Base-by-base conservation (phyloP, 2,797 vertebrate species). In the Sphenopsis melanotis region DNA sequence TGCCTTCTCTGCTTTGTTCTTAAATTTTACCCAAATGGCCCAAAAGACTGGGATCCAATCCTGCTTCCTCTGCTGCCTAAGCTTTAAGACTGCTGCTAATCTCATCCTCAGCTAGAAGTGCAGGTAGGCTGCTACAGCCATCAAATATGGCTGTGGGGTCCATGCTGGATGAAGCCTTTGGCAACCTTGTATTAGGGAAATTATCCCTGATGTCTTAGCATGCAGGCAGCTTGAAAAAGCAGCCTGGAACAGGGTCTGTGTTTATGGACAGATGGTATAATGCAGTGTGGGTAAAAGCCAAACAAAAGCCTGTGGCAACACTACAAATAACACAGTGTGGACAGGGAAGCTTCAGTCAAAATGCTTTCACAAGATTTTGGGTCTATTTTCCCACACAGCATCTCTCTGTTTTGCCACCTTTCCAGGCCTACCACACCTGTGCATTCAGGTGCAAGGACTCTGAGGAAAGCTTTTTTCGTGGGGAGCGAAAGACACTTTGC, bases 301-400 rank as follows among this genome's bases (percentile, higher is more conserved):
- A 61, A 78, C 18, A 72, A 71, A 71, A 39, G 4, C 18, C 22
- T 0, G 0, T 60, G 32, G 44, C 90, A 82, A 63, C 30, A 39
- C 34, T 56, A 52, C 19, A 39, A 36, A 60, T 71, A 79, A 64
- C 41, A 12, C 68, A 63, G 0, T 0, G 1, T n/a, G 32, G 53
- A 80, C 15, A 65, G 50, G 29, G 19, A 52, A 80, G 14, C 10
- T 65, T 89, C 32, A n/a, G 7, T 29, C 86, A 92, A 7, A 76
- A 56, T 11, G 20, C 17, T 79, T 75, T 66, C 24, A 42, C n/a
- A 30, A 46, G 41, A 5, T 63, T 86, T 81, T 71, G 49, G 18
- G 26, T 84, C 19, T n/a, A 1, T 76, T 76, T 82, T 68, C 21
- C 32, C 32, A 60, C 9, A 4, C 0, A 68, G 22, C 26, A 60